These are phyloP conservation scores for Porites divaricata DNA, from an alignment of 92 coral and sea anemone genomes.

Conservation along the genomic window DNA sequence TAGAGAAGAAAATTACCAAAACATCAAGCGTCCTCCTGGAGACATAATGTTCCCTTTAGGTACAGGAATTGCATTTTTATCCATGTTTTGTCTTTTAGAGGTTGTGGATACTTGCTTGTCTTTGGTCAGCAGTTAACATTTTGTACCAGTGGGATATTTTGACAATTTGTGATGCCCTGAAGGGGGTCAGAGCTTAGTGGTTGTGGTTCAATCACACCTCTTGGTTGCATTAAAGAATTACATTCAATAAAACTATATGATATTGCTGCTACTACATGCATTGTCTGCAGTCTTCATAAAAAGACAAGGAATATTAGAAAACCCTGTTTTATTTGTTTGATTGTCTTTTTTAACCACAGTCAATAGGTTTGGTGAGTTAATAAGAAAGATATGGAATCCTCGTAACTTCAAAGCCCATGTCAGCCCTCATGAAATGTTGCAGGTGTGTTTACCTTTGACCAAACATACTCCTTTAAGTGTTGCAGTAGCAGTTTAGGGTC, in stretches of 20 bases:
- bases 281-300: too few species aligned
- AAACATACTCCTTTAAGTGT: neutral
- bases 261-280: too few species aligned
- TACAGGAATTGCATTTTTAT: constrained; percentile 4
- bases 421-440: constrained; percentile 99
- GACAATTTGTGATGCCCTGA: too few species aligned
- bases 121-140: too few species aligned
- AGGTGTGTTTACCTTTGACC: constrained; percentile 49
- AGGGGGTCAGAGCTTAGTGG: too few species aligned
- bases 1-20: constrained; percentile 90
- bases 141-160: too few species aligned
- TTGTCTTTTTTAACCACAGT: constrained; percentile 45
- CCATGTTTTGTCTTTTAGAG: neutral
- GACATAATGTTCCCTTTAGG: constrained; percentile 91
- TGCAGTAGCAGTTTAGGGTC: neutral
- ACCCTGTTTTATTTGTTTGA: neutral
- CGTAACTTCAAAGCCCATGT: constrained; percentile 98
- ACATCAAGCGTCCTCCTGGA: constrained; percentile 92
- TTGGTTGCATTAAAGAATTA: too few species aligned
- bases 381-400: constrained; percentile 96
- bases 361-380: constrained; percentile 92
- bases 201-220: too few species aligned
- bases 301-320: too few species aligned
- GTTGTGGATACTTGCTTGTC: too few species aligned
- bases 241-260: too few species aligned